A percentile compares a stretch with the other conserved stretches of the same genome.
Conservation (phyloP, 2,888 invertebrate genomes). For the Neoaliturus tenellus region DNA sequence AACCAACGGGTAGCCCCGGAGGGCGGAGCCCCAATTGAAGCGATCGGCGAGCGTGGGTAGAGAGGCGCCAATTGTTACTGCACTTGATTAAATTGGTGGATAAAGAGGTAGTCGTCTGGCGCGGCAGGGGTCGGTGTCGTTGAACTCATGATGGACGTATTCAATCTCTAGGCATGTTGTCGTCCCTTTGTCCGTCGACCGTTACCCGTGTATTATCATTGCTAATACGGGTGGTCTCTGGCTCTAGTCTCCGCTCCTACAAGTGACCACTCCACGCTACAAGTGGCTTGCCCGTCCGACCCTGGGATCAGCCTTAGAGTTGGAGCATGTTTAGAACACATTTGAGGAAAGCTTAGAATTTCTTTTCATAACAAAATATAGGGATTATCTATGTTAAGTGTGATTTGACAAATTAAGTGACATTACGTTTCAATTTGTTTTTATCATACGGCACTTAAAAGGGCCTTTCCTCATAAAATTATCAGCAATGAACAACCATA, state of each 20-base stretch:
- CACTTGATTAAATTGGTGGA: slow-evolving; percentile 45
- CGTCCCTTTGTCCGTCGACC: slow-evolving; percentile 44
- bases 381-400: no score
- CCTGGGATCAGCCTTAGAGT: no score
- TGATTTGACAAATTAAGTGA: no score
- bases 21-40: slow-evolving; percentile 21
- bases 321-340: no score
- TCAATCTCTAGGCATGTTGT: slow-evolving; percentile 49
- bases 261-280: neutral
- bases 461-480: no score
- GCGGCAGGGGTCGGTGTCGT: slow-evolving; percentile 25
- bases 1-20: neutral
- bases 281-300: neutral
- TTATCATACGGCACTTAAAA: no score
- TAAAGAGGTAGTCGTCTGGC: slow-evolving; percentile 1
- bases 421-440: no score
- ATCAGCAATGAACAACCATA: no score
- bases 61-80: slow-evolving; percentile 42
- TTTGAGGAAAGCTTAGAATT: no score
- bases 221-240: slow-evolving; percentile 36
- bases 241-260: neutral
- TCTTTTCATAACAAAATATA: no score
- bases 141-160: slow-evolving; percentile 52
- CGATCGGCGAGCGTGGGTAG: neutral
- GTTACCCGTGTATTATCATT: slow-evolving; percentile 46